Conservation (phyloP, 92 coral and sea anemone genomes). For the Muricea muricata region DNA sequence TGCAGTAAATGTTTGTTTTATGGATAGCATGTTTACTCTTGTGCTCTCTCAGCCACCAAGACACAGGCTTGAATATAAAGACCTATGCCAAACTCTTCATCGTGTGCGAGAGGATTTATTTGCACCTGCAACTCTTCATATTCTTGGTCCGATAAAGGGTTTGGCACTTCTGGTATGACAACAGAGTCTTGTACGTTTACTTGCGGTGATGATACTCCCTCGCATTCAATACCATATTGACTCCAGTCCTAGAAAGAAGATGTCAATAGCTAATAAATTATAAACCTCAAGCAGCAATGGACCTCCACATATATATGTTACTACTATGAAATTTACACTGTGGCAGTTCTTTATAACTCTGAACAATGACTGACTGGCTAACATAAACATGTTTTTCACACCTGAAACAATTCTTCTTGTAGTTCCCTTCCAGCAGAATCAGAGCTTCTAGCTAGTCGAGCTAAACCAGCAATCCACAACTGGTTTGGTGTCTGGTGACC, state of each 20-base stretch:
- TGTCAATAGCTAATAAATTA: no score
- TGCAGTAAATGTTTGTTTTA: no score
- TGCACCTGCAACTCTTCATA: conserved; percentile 48
- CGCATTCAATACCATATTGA: conserved; percentile 72
- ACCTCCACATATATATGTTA: background rate
- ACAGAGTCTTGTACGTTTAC: conserved; percentile 22
- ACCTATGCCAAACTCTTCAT: conserved; percentile 69
- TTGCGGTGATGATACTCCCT: conserved; percentile 54
- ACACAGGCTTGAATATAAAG: conserved; percentile 55
- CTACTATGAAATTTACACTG: no score
- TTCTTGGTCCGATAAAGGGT: conserved; percentile 55
- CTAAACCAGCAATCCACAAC: no score
- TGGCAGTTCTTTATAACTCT: no score
- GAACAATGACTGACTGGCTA: no score
- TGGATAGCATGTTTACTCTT: background rate
- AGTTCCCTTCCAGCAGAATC: no score
- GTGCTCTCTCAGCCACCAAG: conserved; percentile 63
- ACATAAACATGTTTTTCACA: no score
- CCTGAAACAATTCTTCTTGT: no score
- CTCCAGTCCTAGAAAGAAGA: conserved; percentile 57
- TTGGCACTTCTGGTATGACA: conserved; percentile 47
- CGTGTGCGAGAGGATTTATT: conserved; percentile 65
- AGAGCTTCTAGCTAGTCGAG: no score
- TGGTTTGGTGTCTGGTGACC: no score
- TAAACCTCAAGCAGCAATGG: no score